Evolutionary conservation across 2,797 vertebrate genomes (phyloP).

Genomic region (Limnodromus scolopaceus): DNA sequence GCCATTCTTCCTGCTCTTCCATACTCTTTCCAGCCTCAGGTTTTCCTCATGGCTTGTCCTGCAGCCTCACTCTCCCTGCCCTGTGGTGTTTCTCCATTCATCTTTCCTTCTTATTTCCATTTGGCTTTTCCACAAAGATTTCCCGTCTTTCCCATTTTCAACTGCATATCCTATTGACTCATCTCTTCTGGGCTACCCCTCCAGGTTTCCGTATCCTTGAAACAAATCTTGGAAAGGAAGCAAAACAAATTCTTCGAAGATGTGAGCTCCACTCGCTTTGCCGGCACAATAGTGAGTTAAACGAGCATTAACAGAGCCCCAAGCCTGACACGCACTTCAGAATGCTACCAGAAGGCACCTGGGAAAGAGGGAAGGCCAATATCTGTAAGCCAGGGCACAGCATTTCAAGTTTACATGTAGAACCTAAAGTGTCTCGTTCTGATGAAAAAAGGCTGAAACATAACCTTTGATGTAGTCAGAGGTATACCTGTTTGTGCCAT

Average conservation of each 20-base stretch:
- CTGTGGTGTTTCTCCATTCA: neutral
- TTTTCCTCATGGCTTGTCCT: neutral
- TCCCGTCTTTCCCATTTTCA: neutral
- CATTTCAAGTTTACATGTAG: accelerated
- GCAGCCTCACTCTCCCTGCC: neutral
- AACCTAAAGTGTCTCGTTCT: neutral
- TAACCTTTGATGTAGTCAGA: neutral
- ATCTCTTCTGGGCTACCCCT: neutral
- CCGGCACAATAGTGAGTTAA: neutral
- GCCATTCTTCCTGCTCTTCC: neutral
- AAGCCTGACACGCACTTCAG: neutral
- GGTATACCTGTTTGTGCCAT: neutral
- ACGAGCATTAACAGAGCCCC: neutral
- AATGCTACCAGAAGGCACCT: neutral
- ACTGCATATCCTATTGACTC: neutral
- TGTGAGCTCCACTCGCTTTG: neutral
- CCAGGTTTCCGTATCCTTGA: neutral
- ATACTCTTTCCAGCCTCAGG: neutral
- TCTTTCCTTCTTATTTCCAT: neutral
- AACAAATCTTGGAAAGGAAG: neutral
- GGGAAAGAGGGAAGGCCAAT: neutral
- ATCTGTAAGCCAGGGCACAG: neutral
- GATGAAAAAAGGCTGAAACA: neutral
- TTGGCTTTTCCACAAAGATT: neutral
- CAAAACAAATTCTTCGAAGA: accelerated